These are phyloP conservation scores for Nymphalis io DNA, from an alignment of 1,140 invertebrate species.

Conservation along the genomic window DNA sequence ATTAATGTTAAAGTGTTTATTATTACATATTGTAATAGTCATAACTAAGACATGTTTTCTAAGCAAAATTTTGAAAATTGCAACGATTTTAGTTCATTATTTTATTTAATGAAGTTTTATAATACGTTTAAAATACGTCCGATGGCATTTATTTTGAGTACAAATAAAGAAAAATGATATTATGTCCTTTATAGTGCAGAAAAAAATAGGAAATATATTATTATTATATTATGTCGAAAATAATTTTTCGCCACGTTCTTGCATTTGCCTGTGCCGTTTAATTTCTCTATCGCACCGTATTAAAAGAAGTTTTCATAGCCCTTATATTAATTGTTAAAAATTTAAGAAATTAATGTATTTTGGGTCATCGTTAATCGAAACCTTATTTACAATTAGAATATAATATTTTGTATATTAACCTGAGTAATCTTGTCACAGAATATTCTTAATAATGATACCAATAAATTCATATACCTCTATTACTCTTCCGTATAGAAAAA, in stretches of 20 bases:
- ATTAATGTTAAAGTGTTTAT: neutral
- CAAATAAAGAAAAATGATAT: neutral
- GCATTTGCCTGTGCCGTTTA: neutral
- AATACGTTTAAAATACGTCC: slow-evolving; percentile 3
- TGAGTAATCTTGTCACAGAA: neutral
- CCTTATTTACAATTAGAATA: neutral
- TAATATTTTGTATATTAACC: neutral
- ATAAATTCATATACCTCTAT: slow-evolving; percentile 2
- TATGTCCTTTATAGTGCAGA: neutral
- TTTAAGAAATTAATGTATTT: too few relatives aligned
- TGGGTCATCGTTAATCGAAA: too few relatives aligned
- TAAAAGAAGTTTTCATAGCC: too few relatives aligned
- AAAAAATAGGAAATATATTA: neutral
- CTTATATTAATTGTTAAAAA: too few relatives aligned
- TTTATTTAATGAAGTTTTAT: neutral
- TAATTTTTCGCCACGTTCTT: neutral
- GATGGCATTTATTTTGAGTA: neutral
- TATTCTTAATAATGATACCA: neutral
- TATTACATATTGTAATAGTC: too few relatives aligned
- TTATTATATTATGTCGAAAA: neutral
- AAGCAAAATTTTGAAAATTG: neutral
- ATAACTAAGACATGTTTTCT: neutral
- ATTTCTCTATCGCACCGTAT: too few relatives aligned
- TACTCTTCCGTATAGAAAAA: slow-evolving; percentile 6
- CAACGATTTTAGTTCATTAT: neutral